These are phyloP conservation scores for Cheumatopsyche charites DNA, from an alignment of 1,140 invertebrate genomes.

Conservation along the genomic window DNA sequence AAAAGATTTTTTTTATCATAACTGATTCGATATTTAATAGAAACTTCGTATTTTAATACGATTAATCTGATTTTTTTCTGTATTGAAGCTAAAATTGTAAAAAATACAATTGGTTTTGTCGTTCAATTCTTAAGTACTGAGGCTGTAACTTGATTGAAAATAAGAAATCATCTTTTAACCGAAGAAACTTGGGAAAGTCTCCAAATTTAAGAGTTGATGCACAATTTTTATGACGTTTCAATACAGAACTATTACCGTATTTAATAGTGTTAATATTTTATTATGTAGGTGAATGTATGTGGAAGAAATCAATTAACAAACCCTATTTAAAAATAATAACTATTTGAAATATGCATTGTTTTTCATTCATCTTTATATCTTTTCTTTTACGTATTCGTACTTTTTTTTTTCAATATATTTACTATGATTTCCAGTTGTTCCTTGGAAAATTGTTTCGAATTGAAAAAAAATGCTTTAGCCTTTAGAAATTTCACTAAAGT, in stretches of 20 bases:
- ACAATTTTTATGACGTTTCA: neutral
- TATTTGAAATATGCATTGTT: conserved; percentile 32
- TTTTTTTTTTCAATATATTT: neutral
- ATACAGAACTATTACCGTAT: conserved; percentile 1
- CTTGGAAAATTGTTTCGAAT: too few species aligned
- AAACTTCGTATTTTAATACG: too few species aligned
- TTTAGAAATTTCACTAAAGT: conserved; percentile 21
- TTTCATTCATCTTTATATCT: conserved; percentile 20
- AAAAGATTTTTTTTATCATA: too few species aligned
- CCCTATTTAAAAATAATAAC: conserved; percentile 29
- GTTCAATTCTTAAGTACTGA: too few species aligned
- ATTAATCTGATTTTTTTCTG: too few species aligned
- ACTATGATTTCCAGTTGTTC: neutral
- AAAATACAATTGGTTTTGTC: too few species aligned
- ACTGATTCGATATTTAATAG: too few species aligned
- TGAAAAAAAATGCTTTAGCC: conserved; percentile 1
- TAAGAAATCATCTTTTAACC: too few species aligned
- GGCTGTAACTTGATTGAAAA: too few species aligned
- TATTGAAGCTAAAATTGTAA: too few species aligned
- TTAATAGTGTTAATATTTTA: conserved; percentile 16
- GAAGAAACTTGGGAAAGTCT: too few species aligned
- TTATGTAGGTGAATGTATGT: conserved; percentile 30
- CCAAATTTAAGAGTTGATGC: too few species aligned
- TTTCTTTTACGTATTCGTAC: conserved; percentile 15
- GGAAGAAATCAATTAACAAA: conserved; percentile 33